Evolutionary conservation across 2,113 vertebrate genomes (phyloP).

Genomic region (Larimichthys crocea): DNA sequence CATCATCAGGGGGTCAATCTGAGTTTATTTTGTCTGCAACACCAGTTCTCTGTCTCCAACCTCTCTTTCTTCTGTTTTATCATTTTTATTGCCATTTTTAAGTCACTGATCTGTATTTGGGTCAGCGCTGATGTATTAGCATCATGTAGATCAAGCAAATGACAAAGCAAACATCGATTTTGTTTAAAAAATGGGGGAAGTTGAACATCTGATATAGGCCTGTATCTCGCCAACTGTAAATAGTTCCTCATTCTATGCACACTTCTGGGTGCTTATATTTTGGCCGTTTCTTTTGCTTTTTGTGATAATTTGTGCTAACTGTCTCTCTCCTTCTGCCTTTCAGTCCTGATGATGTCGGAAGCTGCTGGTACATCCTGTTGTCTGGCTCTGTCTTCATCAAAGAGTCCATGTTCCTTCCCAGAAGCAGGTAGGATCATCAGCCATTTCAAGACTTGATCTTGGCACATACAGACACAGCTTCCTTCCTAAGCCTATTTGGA

Average conservation of each 20-base stretch:
- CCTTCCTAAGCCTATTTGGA: not conserved
- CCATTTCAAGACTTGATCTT: constrained; percentile 17
- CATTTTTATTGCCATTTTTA: not conserved
- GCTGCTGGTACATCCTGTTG: constrained; percentile 98
- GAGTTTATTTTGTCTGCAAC: constrained; percentile 55
- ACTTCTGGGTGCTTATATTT: not conserved
- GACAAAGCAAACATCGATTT: not conserved
- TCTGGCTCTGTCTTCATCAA: constrained; percentile 99
- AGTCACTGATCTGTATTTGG: constrained; percentile 28
- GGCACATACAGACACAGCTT: not conserved
- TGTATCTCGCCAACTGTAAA: not conserved
- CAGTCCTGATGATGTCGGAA: constrained; percentile 95
- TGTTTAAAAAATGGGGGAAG: too few species aligned
- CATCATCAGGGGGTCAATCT: constrained; percentile 52
- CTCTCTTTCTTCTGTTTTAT: not conserved
- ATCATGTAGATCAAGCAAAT: not conserved
- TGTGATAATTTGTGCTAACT: not conserved
- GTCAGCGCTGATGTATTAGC: not conserved
- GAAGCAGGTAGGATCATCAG: constrained; percentile 92
- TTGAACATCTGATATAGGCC: too few species aligned
- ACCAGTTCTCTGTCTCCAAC: constrained; percentile 23
- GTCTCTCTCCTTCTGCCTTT: constrained; percentile 35
- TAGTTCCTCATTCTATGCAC: not conserved
- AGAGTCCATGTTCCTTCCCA: constrained; percentile 99
- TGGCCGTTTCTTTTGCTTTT: not conserved